These are phyloP conservation scores for Serranus cabrilla DNA, from an alignment of 2,797 vertebrate species.

Conservation along the genomic window DNA sequence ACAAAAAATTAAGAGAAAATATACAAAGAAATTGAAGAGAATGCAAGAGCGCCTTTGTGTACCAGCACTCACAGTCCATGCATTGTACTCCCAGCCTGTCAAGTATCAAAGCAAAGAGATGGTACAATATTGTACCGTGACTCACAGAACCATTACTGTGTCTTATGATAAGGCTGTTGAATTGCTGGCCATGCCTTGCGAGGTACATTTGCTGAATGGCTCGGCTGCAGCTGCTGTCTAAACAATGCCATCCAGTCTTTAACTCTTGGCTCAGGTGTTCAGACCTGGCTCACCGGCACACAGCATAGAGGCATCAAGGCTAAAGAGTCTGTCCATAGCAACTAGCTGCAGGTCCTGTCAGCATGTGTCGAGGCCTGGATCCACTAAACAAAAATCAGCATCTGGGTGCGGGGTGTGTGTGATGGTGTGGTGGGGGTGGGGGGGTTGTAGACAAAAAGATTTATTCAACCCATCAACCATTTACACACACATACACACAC, in stretches of 20 bases:
- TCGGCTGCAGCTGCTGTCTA: conserved; percentile 49
- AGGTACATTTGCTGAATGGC: conserved; percentile 29
- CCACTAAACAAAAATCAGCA: conserved; percentile 27
- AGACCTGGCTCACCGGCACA: conserved; percentile 44
- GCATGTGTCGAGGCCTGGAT: conserved; percentile 16
- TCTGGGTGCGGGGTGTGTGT: conserved; percentile 8
- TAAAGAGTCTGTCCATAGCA: conserved; percentile 35
- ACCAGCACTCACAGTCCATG: neutral
- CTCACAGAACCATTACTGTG: neutral
- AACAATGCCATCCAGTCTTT: conserved; percentile 55
- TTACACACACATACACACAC: conserved; percentile 40
- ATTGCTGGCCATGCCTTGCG: conserved; percentile 11
- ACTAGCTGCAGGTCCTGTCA: conserved; percentile 38
- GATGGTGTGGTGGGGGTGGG: neutral
- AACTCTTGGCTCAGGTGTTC: conserved; percentile 60
- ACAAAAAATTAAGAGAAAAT: no score
- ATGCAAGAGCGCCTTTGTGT: neutral
- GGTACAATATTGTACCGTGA: conserved; percentile 5
- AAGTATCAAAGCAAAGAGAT: conserved; percentile 8
- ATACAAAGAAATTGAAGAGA: no score
- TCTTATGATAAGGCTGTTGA: conserved; percentile 26
- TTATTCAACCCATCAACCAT: conserved; percentile 48
- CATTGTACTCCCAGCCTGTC: neutral
- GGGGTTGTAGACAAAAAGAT: conserved; percentile 35
- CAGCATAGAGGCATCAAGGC: conserved; percentile 35